Percentiles rank a stretch among this genome's conserved stretches.
Evolutionary conservation across 2,888 invertebrate species (phyloP).

Genomic region (Atrina japonica): DNA sequence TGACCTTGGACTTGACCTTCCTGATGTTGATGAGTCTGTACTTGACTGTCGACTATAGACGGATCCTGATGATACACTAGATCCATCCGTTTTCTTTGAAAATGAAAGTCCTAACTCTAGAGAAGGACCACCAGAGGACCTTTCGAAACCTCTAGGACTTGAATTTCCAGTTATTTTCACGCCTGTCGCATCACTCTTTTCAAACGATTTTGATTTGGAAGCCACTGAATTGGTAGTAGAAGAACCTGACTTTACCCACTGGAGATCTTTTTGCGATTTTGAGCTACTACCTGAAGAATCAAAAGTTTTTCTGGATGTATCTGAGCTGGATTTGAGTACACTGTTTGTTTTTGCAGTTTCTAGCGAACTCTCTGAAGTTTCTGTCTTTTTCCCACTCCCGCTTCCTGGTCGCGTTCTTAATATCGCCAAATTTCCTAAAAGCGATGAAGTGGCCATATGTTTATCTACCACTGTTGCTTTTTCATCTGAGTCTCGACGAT

Average conservation of each 20-base stretch:
- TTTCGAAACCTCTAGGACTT: neutral
- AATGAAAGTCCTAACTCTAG: constrained; percentile 22
- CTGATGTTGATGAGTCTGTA: constrained; percentile 24
- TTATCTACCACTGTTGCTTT: constrained; percentile 22
- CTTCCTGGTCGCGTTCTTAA: constrained; percentile 38
- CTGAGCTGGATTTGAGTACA: neutral
- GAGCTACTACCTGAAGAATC: neutral
- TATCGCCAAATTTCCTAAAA: constrained; percentile 34
- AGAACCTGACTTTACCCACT: neutral
- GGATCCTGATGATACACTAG: neutral
- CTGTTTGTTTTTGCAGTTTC: neutral
- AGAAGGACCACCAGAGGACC: neutral
- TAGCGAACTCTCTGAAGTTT: neutral
- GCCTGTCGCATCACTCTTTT: neutral
- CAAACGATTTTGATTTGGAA: constrained; percentile 7
- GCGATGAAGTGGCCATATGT: constrained; percentile 22
- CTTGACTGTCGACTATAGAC: constrained; percentile 32
- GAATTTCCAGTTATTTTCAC: neutral
- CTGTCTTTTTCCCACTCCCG: constrained; percentile 18
- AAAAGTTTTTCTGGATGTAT: constrained; percentile 10
- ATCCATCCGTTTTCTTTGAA: constrained; percentile 12
- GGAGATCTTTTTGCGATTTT: constrained; percentile 3
- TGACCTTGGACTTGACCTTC: constrained; percentile 23
- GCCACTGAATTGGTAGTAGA: neutral
- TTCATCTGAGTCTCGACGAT: constrained; percentile 28